phyloP scores from a whole-genome alignment of 1,140 invertebrate genomes.

The Centruroides sculpturatus region DNA sequence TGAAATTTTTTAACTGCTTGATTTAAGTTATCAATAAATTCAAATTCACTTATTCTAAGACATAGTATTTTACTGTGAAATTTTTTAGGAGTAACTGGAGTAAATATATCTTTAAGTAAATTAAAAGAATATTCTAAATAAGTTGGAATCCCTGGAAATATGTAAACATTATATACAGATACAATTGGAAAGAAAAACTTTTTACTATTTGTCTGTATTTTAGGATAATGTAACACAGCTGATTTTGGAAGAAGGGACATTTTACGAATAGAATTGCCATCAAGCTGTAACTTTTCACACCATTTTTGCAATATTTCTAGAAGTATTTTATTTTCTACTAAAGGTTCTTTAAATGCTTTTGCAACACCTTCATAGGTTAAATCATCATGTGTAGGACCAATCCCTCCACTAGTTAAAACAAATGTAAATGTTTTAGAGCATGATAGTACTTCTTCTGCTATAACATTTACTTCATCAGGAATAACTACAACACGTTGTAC shows the following conservation, averaged over 20 bases:
- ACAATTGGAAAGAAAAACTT: slow-evolving; percentile 45
- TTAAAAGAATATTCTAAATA: slow-evolving; percentile 45
- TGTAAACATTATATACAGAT: slow-evolving; percentile 51
- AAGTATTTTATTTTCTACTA: slow-evolving; percentile 43
- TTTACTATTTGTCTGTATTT: not conserved
- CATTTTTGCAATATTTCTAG: slow-evolving; percentile 38
- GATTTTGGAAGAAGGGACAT: slow-evolving; percentile 36
- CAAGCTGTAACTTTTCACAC: slow-evolving; percentile 22
- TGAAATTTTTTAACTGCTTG: slow-evolving; percentile 36
- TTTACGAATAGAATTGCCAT: slow-evolving; percentile 31
- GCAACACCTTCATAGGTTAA: slow-evolving; percentile 63
- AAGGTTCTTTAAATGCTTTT: slow-evolving; percentile 46
- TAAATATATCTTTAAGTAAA: slow-evolving; percentile 30
- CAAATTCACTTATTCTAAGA: slow-evolving; percentile 41
- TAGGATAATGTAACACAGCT: slow-evolving; percentile 18
- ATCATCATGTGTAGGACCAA: slow-evolving; percentile 76
- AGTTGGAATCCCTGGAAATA: slow-evolving; percentile 61
- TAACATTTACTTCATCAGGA: slow-evolving; percentile 50
- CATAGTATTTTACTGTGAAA: slow-evolving; percentile 34
- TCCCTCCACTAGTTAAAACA: slow-evolving; percentile 63
- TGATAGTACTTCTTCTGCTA: slow-evolving; percentile 46
- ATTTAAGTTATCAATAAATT: slow-evolving; percentile 38
- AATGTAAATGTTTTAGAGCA: slow-evolving; percentile 44
- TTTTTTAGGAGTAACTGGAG: slow-evolving; percentile 22
- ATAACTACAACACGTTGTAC: slow-evolving; percentile 54